Percentiles rank a stretch among this genome's conserved stretches.
Conservation (phyloP, 2,113 vertebrate genomes). For the Tetraodon nigroviridis region DNA sequence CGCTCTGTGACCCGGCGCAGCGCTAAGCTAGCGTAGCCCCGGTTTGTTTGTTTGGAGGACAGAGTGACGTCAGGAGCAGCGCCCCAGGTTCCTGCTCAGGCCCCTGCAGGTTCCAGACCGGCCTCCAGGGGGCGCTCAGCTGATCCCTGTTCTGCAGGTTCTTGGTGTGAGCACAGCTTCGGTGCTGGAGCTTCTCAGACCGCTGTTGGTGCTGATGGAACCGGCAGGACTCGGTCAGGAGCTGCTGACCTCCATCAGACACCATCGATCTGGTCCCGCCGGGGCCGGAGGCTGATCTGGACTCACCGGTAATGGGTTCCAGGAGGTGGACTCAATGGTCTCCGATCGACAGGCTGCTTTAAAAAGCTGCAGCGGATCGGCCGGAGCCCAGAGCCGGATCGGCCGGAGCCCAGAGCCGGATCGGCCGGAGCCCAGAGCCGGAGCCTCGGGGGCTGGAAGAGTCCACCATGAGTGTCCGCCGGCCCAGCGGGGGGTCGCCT, state of each 20-base stretch:
- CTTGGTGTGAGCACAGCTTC: no score
- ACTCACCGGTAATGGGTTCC: conserved; percentile 3
- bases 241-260: no score
- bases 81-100: no score
- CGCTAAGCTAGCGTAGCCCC: not conserved
- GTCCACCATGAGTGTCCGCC: not conserved
- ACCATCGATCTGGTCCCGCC: not conserved
- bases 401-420: not conserved
- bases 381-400: not conserved
- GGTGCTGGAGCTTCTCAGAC: no score
- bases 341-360: not conserved
- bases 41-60: no score
- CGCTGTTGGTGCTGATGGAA: no score
- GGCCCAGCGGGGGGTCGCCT: not conserved
- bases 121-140: no score
- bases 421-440: no score
- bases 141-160: no score
- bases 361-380: conserved; percentile 9
- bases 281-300: conserved; percentile 18
- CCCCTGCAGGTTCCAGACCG: no score
- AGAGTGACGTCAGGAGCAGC: no score
- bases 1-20: not conserved
- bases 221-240: no score
- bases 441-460: not conserved
- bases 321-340: not conserved